Percentiles rank a stretch among this genome's conserved stretches.
These are phyloP conservation scores for Diaphora mendica DNA, from an alignment of 2,888 invertebrate genomes.

Conservation along the genomic window DNA sequence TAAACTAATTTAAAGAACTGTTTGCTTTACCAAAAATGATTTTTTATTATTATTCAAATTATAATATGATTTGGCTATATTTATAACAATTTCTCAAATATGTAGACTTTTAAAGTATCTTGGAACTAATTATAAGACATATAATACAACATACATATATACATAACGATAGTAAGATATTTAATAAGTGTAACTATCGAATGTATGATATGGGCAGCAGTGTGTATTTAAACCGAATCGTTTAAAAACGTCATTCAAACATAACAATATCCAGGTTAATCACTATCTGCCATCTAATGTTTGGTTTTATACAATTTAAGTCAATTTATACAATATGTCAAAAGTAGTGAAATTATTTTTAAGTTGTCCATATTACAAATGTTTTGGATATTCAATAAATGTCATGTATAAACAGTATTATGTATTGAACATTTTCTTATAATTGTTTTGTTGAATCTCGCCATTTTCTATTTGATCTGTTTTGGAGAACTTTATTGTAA, in stretches of 20 bases:
- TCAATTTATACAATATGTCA: too few relatives aligned
- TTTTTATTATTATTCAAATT: background rate
- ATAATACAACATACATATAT: background rate
- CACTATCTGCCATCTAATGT: background rate
- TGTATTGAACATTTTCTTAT: background rate
- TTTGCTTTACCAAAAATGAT: background rate
- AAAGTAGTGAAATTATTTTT: too few relatives aligned
- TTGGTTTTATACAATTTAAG: too few relatives aligned
- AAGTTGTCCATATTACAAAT: too few relatives aligned
- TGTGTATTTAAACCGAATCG: background rate
- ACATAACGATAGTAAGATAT: background rate
- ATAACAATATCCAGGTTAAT: background rate
- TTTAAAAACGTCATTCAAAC: background rate
- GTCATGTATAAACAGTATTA: background rate
- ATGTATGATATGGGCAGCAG: background rate
- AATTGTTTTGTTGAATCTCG: slow-evolving; percentile 1
- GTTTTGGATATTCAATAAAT: too few relatives aligned
- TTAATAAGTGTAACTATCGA: background rate
- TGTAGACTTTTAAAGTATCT: background rate
- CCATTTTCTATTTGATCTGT: background rate
- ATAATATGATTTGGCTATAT: background rate
- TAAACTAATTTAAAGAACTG: background rate
- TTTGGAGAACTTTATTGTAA: background rate
- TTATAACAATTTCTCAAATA: background rate
- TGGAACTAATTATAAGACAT: background rate